phyloP scores from a whole-genome alignment of 2,113 vertebrate genomes.

The Nibea albiflora region DNA sequence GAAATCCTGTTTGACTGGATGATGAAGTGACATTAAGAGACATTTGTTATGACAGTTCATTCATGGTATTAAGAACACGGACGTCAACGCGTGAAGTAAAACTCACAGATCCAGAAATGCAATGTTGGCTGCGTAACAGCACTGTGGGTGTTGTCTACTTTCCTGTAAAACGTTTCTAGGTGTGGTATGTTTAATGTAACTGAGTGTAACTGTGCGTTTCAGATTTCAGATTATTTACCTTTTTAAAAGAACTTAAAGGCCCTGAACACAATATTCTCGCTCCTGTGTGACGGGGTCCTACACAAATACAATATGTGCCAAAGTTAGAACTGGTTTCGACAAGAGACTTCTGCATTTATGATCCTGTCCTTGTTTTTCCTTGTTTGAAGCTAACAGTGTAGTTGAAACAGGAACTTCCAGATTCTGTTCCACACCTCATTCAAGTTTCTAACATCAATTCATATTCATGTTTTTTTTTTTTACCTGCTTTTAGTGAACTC shows the following conservation, averaged over 20 bases:
- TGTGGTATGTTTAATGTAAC: not conserved
- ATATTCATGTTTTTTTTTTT: too few species aligned
- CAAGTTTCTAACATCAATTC: too few species aligned
- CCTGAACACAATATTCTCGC: not conserved
- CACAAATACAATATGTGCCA: not conserved
- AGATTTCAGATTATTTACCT: not conserved
- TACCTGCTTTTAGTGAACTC: too few species aligned
- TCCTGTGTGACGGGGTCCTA: fast-evolving
- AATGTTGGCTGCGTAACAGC: not conserved
- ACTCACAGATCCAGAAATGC: not conserved
- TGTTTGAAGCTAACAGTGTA: too few species aligned
- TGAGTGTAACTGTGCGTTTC: not conserved
- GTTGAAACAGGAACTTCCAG: not conserved
- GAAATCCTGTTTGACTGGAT: conserved; percentile 48
- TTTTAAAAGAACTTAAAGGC: not conserved
- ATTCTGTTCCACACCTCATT: not conserved
- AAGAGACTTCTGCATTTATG: not conserved
- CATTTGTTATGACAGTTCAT: not conserved
- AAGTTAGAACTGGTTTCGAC: not conserved
- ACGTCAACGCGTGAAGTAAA: not conserved
- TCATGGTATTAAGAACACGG: not conserved
- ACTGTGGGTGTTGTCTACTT: not conserved
- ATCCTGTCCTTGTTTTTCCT: not conserved
- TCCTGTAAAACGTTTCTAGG: not conserved
- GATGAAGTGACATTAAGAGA: not conserved